phyloP scores from a whole-genome alignment of 92 coral and sea anemone genomes.

The Phenganax subtilis region DNA sequence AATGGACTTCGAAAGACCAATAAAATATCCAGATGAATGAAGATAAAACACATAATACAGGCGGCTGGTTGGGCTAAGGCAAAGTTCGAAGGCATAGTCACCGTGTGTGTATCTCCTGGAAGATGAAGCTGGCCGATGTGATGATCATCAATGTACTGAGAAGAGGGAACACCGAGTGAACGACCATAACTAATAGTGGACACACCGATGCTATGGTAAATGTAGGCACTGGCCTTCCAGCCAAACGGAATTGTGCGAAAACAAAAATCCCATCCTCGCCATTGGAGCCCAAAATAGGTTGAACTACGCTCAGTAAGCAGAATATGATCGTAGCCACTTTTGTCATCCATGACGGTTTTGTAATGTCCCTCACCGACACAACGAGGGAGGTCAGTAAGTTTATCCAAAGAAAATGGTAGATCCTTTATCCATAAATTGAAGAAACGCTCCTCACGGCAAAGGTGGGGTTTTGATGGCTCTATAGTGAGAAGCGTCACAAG shows the following conservation, averaged over 20 bases:
- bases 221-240: slow-evolving; percentile 56
- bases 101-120: not conserved
- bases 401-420: slow-evolving; percentile 45
- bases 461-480: slow-evolving; percentile 49
- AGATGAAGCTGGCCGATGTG: slow-evolving; percentile 11
- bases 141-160: slow-evolving; percentile 54
- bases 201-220: slow-evolving; percentile 47
- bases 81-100: slow-evolving; percentile 13
- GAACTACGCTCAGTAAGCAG: slow-evolving; percentile 37
- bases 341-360: slow-evolving; percentile 49
- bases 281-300: slow-evolving; percentile 42
- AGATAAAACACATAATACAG: slow-evolving; percentile 22
- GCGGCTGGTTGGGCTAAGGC: slow-evolving; percentile 50
- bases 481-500: slow-evolving; percentile 48
- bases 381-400: slow-evolving; percentile 39
- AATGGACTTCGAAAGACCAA: not conserved
- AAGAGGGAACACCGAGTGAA: slow-evolving; percentile 50
- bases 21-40: slow-evolving; percentile 17
- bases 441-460: slow-evolving; percentile 46
- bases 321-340: slow-evolving; percentile 53
- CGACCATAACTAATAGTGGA: slow-evolving; percentile 42
- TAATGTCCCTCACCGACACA: slow-evolving; percentile 29
- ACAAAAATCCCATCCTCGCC: slow-evolving; percentile 50
- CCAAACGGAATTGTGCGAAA: slow-evolving; percentile 51
- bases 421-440: slow-evolving; percentile 54